Evolutionary conservation across 2,113 vertebrate genomes (phyloP), one percentile per base, ranked within the genome.

Genomic region (Gobiocypris rarus): DNA sequence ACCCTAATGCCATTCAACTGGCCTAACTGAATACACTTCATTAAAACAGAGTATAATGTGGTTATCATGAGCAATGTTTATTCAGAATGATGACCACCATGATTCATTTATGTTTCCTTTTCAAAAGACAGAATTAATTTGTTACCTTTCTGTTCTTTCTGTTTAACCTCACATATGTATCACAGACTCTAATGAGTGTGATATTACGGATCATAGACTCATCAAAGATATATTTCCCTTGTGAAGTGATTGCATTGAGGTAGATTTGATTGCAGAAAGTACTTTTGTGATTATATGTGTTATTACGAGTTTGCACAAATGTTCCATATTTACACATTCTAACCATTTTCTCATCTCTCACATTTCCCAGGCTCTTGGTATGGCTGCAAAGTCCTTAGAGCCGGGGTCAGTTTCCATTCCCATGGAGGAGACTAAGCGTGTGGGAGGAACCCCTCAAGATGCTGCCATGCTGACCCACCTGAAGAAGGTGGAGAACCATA

Each of bases 401-500:
- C 91, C 91, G 10, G 86, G 92, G 0, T 92, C 95, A 0, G 96
- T 96, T 88, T 94, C 96, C 78, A 97, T 97, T 86, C 94, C 96
- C 10, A 93, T 98, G 94, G 97, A 98, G 92, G 97, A 97, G 86
- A 94, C 95, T 1, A 96, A 96, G 84, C 94, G 94, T 86, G 93
- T 91, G 0, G 81, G 89, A 1, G 93, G 92, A 24, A 88, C 95
- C 0, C 92, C 91, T 11, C 93, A 91, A 41, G 98, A 99, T 56
- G 94, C 96, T 0, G 93, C 97, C 0, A 91, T 99, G 86, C 94
- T 99, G 92, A 96, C 95, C 88, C 97, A 98, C 92, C 91, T 99
- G 91, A 99, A 99, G 94, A 99, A 99, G 89, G 98, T 99, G 91
- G 98, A 99, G 92, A 99, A 99, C 92, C 97, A 99, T 89, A 99